Base-by-base conservation (phyloP, 1,140 invertebrate species). In the Dryas iulia region DNA sequence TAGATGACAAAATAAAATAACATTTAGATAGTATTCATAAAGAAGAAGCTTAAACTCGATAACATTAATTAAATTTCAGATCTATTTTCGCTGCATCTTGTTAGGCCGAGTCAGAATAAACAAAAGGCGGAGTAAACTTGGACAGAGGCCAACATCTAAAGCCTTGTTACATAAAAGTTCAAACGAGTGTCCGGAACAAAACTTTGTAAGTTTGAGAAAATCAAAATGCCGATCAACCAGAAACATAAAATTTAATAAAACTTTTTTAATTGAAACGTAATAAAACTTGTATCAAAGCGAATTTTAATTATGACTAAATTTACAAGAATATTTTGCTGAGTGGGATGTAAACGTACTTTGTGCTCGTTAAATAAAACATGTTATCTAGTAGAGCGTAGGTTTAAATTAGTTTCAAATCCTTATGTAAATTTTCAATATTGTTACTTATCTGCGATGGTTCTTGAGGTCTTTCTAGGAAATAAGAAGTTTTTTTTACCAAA, bases 151-250 rank as follows among this genome's bases (percentile, higher is more conserved):
- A 69, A 39, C 33, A 21, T 63, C 54, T 58, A 58, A 69, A 64
- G 56, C 35, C 60, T 59, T 69, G 58, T 69, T 63, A 69, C 63
- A 30, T 35, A 52, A 69, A 69, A 47, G 53, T 69, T 59, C 24
- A 59, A 69, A 69, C 60, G 31, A 56, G 54, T 56, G 52, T 56
- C 26, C 60, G 60, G 28, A 69, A 69, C 54, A 24, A 59, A 59
- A 69, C 24, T 69, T 69, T 14, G 10, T 56, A 67, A 56, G n/a
- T 26, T n/a, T 53, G 12, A 11, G n/a, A 67, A 60, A 31, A 56
- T 56, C 18, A 26, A 18, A 60, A 53, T 52, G 58, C 12, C 18
- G 28, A 66, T 47, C 39, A 47, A 47, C 39, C 39, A 47, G 25
- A 47, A 47, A 47, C 2, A 18, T 47, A 21, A 8, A 47, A 47